phyloP scores from a whole-genome alignment of 2,797 vertebrate genomes.

The Trachops cirrhosus region DNA sequence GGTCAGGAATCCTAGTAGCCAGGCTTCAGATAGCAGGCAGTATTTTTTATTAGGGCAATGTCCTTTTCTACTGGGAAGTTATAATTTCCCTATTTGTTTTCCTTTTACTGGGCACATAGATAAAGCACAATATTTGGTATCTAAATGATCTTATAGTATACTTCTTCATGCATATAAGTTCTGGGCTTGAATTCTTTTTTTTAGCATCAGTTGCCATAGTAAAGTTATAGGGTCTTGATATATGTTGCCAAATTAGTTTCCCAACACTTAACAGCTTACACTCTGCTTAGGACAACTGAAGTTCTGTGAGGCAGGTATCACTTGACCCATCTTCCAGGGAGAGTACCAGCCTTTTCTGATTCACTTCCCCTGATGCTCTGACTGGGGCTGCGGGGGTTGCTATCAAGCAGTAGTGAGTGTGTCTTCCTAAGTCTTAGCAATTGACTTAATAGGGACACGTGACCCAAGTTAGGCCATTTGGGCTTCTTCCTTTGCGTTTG shows the following conservation, averaged over 20 bases:
- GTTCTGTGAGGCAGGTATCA: not conserved
- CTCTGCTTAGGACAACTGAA: not conserved
- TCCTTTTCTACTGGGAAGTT: not conserved
- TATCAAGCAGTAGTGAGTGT: too few species aligned
- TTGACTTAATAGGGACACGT: not conserved
- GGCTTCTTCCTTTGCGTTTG: not conserved
- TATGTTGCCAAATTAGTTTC: not conserved
- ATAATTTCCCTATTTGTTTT: not conserved
- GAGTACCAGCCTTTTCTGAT: not conserved
- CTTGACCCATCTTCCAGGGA: not conserved
- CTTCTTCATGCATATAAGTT: not conserved
- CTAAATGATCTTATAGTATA: not conserved
- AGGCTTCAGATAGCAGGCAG: not conserved
- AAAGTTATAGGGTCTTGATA: not conserved
- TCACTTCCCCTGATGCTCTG: not conserved
- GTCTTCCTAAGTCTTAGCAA: not conserved
- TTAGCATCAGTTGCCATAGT: not conserved
- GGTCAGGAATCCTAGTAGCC: not conserved
- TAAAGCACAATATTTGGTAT: not conserved
- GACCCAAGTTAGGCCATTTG: not conserved
- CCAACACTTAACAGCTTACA: not conserved
- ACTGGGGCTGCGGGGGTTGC: not conserved
- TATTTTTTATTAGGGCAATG: not conserved
- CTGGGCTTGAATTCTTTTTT: not conserved
- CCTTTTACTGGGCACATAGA: not conserved